Evolutionary conservation across 1,140 invertebrate species (phyloP), one percentile per base, ranked within the genome.

Genomic region (Drosophila ficusphila): DNA sequence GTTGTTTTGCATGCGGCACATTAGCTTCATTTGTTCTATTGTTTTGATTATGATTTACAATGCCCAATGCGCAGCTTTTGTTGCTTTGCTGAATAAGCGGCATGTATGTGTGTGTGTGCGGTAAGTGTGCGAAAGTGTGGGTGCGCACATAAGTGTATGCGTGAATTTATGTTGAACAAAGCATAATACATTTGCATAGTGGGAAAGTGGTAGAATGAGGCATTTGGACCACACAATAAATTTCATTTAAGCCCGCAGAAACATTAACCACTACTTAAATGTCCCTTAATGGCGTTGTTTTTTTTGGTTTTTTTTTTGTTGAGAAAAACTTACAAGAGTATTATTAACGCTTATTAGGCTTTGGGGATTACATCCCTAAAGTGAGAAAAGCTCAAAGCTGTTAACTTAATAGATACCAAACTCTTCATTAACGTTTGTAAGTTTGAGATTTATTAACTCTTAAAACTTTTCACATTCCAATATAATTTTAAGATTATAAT

Each of bases 1-100:
- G 47, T 39, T 76, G 71, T 61, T 62, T 65, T 70, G 69, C 70
- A 44, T 71, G 82, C 47, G 71, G 69, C 78, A 88, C 82, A 88
- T 88, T 89, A 88, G 82, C 82, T 82, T 82, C 82, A 88, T 88
- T 88, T 88, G 83, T 89, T 88, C 82, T 88, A 88, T 88, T 88
- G 82, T 88, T 88, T 88, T 88, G 82, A 88, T 89, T 88, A 83
- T 88, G 82, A 86, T 86, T 86, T 86, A 86, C 82, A 86, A 88
- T 88, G 77, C 82, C 78, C 82, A 78, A 51, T 88, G 82, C 77
- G 61, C 60, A 56, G 77, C 82, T 88, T 86, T 88, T 86, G 81
- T 88, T 72, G 62, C 73, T 57, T 47, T 76, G 71, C 74, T 77
- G 69, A 82, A 82, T 78, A 75, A 60, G 81, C 36, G 65, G 68